Percentiles rank a stretch among this genome's conserved stretches.
phyloP scores from a whole-genome alignment of 2,113 vertebrate species.

The Perccottus glenii region DNA sequence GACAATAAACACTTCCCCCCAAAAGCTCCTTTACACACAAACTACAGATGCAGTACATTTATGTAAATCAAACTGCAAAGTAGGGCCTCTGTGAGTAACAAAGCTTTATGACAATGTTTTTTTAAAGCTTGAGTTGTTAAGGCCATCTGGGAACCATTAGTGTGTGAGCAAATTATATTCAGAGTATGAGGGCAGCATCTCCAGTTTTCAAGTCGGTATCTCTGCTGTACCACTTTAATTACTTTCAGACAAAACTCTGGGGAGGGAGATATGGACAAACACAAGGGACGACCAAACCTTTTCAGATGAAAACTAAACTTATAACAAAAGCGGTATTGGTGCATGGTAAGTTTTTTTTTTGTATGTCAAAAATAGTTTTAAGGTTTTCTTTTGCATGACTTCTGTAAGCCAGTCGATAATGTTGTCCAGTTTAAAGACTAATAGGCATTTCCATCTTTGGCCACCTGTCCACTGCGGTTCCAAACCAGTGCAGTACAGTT shows the following conservation, averaged over 20 bases:
- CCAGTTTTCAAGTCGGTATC: slow-evolving; percentile 16
- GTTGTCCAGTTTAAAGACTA: too few relatives aligned
- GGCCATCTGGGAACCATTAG: slow-evolving; percentile 58
- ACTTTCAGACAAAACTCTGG: slow-evolving; percentile 21
- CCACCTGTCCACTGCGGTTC: too few relatives aligned
- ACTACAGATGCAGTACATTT: slow-evolving; percentile 17
- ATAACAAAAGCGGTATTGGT: not conserved
- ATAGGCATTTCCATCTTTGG: too few relatives aligned
- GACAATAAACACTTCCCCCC: slow-evolving; percentile 26
- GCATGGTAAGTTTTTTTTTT: too few relatives aligned
- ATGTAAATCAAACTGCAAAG: slow-evolving; percentile 13
- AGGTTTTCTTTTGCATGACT: too few relatives aligned
- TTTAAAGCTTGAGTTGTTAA: slow-evolving; percentile 30
- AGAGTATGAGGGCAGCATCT: slow-evolving; percentile 32
- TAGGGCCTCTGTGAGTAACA: slow-evolving; percentile 11
- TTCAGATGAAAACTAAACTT: slow-evolving; percentile 11
- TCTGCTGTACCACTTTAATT: slow-evolving; percentile 34
- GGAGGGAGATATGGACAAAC: slow-evolving; percentile 17
- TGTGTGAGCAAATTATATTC: slow-evolving; percentile 37
- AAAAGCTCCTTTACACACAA: slow-evolving; percentile 8
- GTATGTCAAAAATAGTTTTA: too few relatives aligned
- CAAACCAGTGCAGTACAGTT: too few relatives aligned
- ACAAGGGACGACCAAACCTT: not conserved
- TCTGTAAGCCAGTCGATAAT: too few relatives aligned
- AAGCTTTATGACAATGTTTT: slow-evolving; percentile 35